Conservation (phyloP, 1,140 invertebrate species). For the Megalopta genalis region DNA sequence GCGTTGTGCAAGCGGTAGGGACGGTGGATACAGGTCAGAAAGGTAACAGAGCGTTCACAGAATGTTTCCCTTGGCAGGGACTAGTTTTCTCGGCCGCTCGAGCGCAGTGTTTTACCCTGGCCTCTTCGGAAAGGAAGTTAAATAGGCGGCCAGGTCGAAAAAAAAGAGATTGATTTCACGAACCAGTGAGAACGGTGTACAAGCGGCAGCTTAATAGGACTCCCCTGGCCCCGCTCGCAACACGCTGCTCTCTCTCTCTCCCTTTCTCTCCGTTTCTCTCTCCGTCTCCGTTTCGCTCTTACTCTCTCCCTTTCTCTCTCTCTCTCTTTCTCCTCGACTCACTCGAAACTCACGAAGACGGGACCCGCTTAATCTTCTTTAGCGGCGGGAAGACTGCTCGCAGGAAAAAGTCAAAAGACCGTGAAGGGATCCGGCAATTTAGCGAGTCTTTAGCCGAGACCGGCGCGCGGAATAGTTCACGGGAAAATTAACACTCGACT, state of each 20-base stretch:
- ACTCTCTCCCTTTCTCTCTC: too few species aligned
- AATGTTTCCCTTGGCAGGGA: neutral
- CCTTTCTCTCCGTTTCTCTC: too few species aligned
- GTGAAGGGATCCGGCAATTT: neutral
- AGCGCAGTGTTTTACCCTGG: neutral
- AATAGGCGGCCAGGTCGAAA: neutral
- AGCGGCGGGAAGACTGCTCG: neutral
- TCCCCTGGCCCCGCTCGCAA: neutral
- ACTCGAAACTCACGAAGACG: slow-evolving; percentile 3
- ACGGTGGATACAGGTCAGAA: too few species aligned
- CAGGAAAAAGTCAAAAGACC: slow-evolving; percentile 4
- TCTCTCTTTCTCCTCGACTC: too few species aligned
- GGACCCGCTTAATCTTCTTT: slow-evolving; percentile 29
- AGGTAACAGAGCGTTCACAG: too few species aligned
- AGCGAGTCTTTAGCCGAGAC: neutral
- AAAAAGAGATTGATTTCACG: slow-evolving; percentile 29
- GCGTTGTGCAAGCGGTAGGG: too few species aligned
- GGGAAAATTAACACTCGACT: neutral
- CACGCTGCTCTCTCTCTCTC: too few species aligned
- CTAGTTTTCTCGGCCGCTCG: neutral
- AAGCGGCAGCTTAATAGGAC: slow-evolving; percentile 19
- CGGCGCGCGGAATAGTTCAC: neutral
- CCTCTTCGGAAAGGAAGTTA: slow-evolving; percentile 12
- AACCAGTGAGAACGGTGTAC: neutral
- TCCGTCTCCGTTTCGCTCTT: too few species aligned